phyloP scores from a whole-genome alignment of 2,888 invertebrate genomes.

The Selenia dentaria region DNA sequence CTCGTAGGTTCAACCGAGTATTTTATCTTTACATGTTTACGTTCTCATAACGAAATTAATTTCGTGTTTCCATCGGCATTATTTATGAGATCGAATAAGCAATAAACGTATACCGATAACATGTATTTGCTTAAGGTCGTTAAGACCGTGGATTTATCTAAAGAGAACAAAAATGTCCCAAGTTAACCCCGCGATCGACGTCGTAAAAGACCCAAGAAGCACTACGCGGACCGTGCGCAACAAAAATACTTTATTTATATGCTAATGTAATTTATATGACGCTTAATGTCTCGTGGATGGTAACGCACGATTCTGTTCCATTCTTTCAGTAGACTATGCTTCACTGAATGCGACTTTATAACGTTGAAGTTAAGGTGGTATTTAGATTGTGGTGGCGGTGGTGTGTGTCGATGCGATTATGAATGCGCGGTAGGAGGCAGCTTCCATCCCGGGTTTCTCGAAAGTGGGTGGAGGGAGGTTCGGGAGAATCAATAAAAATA shows the following conservation, averaged over 20 bases:
- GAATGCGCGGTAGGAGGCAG: slow-evolving; percentile 83
- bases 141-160: slow-evolving; percentile 81
- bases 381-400: slow-evolving; percentile 55
- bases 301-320: slow-evolving; percentile 82
- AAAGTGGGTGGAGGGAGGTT: slow-evolving; percentile 59
- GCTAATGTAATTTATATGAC: slow-evolving; percentile 85
- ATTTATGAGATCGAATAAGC: slow-evolving; percentile 81
- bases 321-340: slow-evolving; percentile 56
- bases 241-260: slow-evolving; percentile 85
- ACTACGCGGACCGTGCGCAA: slow-evolving; percentile 68
- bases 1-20: slow-evolving; percentile 48
- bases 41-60: slow-evolving; percentile 77
- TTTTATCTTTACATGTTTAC: slow-evolving; percentile 58
- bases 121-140: slow-evolving; percentile 81
- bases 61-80: slow-evolving; percentile 75
- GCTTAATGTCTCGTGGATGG: slow-evolving; percentile 83
- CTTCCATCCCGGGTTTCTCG: slow-evolving; percentile 76
- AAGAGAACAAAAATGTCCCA: slow-evolving; percentile 80
- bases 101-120: slow-evolving; percentile 81
- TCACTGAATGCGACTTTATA: slow-evolving; percentile 54
- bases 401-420: slow-evolving; percentile 82
- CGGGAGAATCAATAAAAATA: slow-evolving; percentile 82
- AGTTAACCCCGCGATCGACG: slow-evolving; percentile 67
- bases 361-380: slow-evolving; percentile 54
- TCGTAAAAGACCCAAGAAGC: slow-evolving; percentile 78